phyloP scores from a whole-genome alignment of 2,113 vertebrate genomes.

The Vanacampus margaritifer region DNA sequence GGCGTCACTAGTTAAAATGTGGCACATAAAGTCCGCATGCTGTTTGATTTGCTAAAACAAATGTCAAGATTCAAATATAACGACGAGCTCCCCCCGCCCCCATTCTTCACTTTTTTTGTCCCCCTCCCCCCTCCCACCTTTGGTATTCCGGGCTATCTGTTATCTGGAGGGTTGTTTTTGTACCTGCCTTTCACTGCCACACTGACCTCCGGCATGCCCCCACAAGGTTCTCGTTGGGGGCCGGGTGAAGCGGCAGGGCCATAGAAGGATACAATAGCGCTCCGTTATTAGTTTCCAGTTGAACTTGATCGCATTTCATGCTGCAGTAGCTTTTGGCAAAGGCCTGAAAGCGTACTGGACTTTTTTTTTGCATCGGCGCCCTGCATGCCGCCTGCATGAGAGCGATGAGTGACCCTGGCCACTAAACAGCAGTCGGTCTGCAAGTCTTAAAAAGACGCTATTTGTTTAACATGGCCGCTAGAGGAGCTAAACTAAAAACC shows the following conservation, averaged over 20 bases:
- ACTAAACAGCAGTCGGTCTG: constrained; percentile 1
- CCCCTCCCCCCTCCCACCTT: constrained; percentile 24
- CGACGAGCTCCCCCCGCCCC: constrained; percentile 14
- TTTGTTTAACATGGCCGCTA: too few relatives aligned
- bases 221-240: constrained; percentile 21
- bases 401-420: constrained; percentile 12
- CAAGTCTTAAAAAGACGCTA: not conserved
- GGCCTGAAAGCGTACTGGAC: constrained; percentile 1
- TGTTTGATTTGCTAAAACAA: constrained; percentile 56
- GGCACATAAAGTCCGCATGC: constrained; percentile 5
- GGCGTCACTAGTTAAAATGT: not conserved
- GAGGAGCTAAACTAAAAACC: too few relatives aligned
- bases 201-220: constrained; percentile 14
- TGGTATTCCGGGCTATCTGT: constrained; percentile 39
- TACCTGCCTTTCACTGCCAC: constrained; percentile 59
- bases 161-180: constrained; percentile 64
- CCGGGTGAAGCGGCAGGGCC: constrained; percentile 18
- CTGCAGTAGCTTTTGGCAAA: constrained; percentile 29
- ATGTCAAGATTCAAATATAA: constrained; percentile 61
- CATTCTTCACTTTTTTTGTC: not conserved
- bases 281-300: constrained; percentile 30
- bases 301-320: constrained; percentile 44
- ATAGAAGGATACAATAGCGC: constrained; percentile 13
- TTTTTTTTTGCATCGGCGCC: not conserved
- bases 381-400: not conserved